phyloP scores from a whole-genome alignment of 2,113 vertebrate species.

The Trematomus loennbergii region DNA sequence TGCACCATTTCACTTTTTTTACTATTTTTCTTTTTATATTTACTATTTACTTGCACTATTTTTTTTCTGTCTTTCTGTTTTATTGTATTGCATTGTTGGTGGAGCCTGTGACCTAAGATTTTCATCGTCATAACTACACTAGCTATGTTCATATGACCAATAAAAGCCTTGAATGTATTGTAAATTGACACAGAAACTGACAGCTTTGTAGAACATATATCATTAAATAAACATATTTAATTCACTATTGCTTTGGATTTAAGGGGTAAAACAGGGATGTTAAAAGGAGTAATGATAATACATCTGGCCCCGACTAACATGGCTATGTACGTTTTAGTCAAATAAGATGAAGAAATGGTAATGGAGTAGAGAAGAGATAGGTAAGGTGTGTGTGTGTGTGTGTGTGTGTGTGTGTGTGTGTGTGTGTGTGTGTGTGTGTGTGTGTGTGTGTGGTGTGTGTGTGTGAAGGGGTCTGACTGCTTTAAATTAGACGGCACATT shows the following conservation, averaged over 20 bases:
- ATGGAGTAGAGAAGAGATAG: slow-evolving; percentile 45
- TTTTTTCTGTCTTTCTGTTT: no score
- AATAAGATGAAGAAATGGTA: slow-evolving; percentile 46
- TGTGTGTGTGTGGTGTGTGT: slow-evolving; percentile 21
- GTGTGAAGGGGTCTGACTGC: slow-evolving; percentile 35
- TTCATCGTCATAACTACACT: no score
- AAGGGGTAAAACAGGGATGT: no score
- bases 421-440: slow-evolving; percentile 6
- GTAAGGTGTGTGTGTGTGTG: slow-evolving; percentile 22
- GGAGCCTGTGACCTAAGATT: no score
- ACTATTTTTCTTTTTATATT: no score
- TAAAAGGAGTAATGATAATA: not conserved
- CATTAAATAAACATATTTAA: no score
- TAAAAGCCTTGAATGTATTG: no score
- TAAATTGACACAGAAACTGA: no score
- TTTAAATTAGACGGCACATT: slow-evolving; percentile 76
- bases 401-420: slow-evolving; percentile 2
- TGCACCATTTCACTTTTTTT: no score
- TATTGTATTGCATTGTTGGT: no score
- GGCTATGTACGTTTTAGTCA: slow-evolving; percentile 37
- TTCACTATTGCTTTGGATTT: not conserved
- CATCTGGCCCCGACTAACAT: slow-evolving; percentile 19
- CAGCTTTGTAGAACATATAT: not conserved
- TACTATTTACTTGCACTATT: no score
- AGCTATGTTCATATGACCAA: no score